Conservation (phyloP, 92 coral and sea anemone species). For the Heteractis magnifica region DNA sequence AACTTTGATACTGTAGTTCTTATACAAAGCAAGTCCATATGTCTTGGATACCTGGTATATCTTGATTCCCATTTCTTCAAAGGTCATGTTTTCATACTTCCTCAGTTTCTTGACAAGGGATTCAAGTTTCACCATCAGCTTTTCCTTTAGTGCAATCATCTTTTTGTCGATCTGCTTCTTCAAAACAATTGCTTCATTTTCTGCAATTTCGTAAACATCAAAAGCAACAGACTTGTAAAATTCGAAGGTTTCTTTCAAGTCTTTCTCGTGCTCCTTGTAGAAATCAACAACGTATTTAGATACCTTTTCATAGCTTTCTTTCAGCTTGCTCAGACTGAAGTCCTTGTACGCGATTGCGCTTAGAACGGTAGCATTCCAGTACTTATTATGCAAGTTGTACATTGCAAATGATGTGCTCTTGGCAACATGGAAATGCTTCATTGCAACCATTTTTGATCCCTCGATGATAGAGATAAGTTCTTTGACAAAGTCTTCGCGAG, state of each 20-base stretch:
- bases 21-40: constrained; percentile 65
- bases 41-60: constrained; percentile 54
- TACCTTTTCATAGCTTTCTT: constrained; percentile 39
- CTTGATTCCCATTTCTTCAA: constrained; percentile 62
- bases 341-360: constrained; percentile 43
- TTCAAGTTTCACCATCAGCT: constrained; percentile 40
- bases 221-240: constrained; percentile 55
- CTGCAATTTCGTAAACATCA: constrained; percentile 50
- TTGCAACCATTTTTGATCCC: constrained; percentile 46
- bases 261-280: constrained; percentile 65
- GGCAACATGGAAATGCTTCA: constrained; percentile 58
- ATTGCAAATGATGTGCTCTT: constrained; percentile 44
- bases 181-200: constrained; percentile 21
- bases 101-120: constrained; percentile 50
- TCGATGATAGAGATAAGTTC: constrained; percentile 61
- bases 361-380: constrained; percentile 32
- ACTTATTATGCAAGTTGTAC: constrained; percentile 37
- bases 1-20: constrained; percentile 60
- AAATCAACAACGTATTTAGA: constrained; percentile 47
- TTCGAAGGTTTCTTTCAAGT: constrained; percentile 49
- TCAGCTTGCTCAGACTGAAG: constrained; percentile 48
- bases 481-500: constrained; percentile 58
- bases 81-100: constrained; percentile 77
- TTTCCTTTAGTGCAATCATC: constrained; percentile 36
- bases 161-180: constrained; percentile 38